These are phyloP conservation scores for Catocala nupta DNA, from an alignment of 2,888 invertebrate genomes.

Conservation along the genomic window DNA sequence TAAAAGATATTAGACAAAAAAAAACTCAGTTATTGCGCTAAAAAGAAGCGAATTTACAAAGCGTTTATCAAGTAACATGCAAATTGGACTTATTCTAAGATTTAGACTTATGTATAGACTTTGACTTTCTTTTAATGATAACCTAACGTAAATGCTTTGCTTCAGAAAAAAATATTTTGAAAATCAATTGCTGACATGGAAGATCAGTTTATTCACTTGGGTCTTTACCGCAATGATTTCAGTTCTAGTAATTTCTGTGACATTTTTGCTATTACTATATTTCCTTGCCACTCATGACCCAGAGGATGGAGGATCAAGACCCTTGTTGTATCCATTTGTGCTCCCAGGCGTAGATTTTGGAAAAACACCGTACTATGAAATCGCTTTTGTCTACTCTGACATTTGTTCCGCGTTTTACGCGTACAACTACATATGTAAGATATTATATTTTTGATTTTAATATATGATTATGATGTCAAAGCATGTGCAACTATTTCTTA, in stretches of 20 bases:
- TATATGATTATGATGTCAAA: no score
- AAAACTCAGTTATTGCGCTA: no score
- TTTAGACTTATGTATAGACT: no score
- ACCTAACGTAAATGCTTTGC: background rate
- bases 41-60: no score
- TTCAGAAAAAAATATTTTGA: conserved; percentile 64
- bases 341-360: conserved; percentile 58
- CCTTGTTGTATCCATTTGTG: conserved; percentile 70
- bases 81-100: no score
- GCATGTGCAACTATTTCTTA: no score
- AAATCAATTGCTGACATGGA: conserved; percentile 65
- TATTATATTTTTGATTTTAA: background rate
- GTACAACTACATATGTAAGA: conserved; percentile 69
- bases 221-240: conserved; percentile 48
- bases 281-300: conserved; percentile 50
- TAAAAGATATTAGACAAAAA: no score
- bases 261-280: conserved; percentile 47
- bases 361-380: conserved; percentile 64
- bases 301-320: conserved; percentile 51
- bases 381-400: conserved; percentile 58
- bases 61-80: no score
- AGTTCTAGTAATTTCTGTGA: conserved; percentile 50
- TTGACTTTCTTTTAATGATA: no score
- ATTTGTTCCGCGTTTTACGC: conserved; percentile 49
- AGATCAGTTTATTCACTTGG: conserved; percentile 53